These are phyloP conservation scores for Tuberolachnus salignus DNA, from an alignment of 2,888 invertebrate genomes.

Conservation along the genomic window DNA sequence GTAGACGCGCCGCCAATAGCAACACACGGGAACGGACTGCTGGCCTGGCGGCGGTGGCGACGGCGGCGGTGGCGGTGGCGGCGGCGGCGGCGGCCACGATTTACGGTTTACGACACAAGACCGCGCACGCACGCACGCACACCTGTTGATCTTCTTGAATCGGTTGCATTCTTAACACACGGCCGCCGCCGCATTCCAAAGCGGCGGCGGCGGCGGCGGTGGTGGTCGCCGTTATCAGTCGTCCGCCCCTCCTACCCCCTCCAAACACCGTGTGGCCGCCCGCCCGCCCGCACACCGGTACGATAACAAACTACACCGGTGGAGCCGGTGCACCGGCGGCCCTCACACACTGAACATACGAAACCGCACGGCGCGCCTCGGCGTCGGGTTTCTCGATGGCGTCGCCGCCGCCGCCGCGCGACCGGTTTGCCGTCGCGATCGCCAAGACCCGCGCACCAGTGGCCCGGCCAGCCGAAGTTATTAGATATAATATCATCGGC, in stretches of 20 bases:
- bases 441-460: background rate
- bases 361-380: background rate
- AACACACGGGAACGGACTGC: conserved; percentile 39
- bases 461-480: no score
- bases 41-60: conserved; percentile 21
- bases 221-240: conserved; percentile 18
- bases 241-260: background rate
- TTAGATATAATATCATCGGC: no score
- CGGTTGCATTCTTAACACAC: conserved; percentile 54
- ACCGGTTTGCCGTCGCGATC: conserved; percentile 4
- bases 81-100: conserved; percentile 30
- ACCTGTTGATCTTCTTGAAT: conserved; percentile 55
- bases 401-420: background rate
- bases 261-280: background rate
- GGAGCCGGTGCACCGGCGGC: background rate
- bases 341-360: conserved; percentile 24
- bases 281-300: background rate
- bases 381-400: conserved; percentile 27
- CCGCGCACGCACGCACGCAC: conserved; percentile 38
- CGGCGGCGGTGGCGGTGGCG: conserved; percentile 2
- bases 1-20: conserved; percentile 14
- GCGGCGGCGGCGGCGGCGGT: background rate
- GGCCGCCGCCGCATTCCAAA: conserved; percentile 32
- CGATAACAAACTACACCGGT: no score
- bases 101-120: conserved; percentile 43